phyloP scores from a whole-genome alignment of 64 coral and sea anemone species.

The Porites lutea region DNA sequence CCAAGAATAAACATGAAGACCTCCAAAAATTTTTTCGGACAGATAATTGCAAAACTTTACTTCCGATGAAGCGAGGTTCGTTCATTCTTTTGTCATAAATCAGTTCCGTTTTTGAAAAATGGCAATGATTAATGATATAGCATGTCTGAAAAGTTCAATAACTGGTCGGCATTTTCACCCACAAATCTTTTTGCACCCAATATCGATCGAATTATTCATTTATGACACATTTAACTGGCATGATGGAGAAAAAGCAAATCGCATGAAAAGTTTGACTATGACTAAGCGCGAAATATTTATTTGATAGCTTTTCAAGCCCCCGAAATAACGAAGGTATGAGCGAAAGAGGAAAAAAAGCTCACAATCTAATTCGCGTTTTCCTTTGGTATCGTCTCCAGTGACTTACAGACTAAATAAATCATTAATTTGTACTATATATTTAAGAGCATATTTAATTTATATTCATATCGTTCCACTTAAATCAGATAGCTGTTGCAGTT shows the following conservation, averaged over 20 bases:
- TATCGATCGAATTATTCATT: not conserved
- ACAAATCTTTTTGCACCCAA: not conserved
- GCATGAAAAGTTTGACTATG: not conserved
- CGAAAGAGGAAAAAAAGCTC: not conserved
- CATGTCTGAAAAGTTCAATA: not conserved
- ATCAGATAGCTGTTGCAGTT: not conserved
- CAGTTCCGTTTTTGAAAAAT: not conserved
- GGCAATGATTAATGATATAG: not conserved
- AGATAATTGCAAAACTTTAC: not conserved
- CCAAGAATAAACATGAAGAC: no score
- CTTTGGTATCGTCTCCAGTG: not conserved
- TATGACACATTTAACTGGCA: not conserved
- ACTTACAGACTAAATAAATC: not conserved
- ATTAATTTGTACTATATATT: not conserved
- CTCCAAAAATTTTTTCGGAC: not conserved
- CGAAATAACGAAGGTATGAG: not conserved
- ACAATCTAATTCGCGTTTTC: not conserved
- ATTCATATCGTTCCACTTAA: not conserved
- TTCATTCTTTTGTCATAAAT: not conserved
- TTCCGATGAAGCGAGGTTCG: not conserved
- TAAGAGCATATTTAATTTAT: slow-evolving; percentile 8
- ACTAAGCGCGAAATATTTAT: not conserved
- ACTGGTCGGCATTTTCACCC: not conserved
- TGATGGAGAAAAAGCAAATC: no score
- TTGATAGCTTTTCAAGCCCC: not conserved